A percentile compares a stretch with the other conserved stretches of the same genome.
Evolutionary conservation across 1,140 invertebrate species (phyloP).

Genomic region (Cotesia glomerata): DNA sequence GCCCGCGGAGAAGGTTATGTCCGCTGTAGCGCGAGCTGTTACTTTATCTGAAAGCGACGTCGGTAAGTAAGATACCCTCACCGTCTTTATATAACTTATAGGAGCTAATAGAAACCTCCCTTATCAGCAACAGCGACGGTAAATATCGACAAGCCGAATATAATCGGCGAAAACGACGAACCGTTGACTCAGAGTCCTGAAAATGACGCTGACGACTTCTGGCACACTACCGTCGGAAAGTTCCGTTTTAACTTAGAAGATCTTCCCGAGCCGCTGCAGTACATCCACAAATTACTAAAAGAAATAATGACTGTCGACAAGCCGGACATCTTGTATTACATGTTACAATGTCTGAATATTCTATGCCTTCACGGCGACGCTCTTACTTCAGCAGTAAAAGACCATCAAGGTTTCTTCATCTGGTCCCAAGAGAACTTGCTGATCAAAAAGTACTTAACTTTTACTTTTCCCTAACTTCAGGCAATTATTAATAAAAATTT

Average conservation of each 20-base stretch:
- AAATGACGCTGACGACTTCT: conserved; percentile 81
- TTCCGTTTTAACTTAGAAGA: conserved; percentile 91
- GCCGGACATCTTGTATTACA: conserved; percentile 91
- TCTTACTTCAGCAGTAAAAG: conserved; percentile 83
- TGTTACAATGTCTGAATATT: conserved; percentile 90
- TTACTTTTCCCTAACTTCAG: background rate
- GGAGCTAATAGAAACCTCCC: background rate
- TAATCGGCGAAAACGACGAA: conserved; percentile 75
- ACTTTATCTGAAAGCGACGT: conserved; percentile 90
- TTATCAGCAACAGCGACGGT: conserved; percentile 67
- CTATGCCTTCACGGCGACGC: conserved; percentile 94
- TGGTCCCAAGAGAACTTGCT: conserved; percentile 97
- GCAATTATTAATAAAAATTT: background rate
- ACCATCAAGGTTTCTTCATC: conserved; percentile 94
- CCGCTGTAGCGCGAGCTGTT: conserved; percentile 82
- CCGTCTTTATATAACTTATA: background rate
- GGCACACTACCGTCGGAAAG: conserved; percentile 90
- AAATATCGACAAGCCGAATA: conserved; percentile 71
- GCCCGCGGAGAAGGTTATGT: conserved; percentile 79
- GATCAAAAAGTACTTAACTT: conserved; percentile 83
- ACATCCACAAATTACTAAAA: conserved; percentile 89
- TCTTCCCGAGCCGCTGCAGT: conserved; percentile 89
- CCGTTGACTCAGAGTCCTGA: conserved; percentile 70
- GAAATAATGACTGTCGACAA: conserved; percentile 84
- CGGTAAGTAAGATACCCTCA: conserved; percentile 63